Percentiles rank a stretch among this genome's conserved stretches.
Evolutionary conservation across 1,140 invertebrate genomes (phyloP).

Genomic region (Nomia melanderi): DNA sequence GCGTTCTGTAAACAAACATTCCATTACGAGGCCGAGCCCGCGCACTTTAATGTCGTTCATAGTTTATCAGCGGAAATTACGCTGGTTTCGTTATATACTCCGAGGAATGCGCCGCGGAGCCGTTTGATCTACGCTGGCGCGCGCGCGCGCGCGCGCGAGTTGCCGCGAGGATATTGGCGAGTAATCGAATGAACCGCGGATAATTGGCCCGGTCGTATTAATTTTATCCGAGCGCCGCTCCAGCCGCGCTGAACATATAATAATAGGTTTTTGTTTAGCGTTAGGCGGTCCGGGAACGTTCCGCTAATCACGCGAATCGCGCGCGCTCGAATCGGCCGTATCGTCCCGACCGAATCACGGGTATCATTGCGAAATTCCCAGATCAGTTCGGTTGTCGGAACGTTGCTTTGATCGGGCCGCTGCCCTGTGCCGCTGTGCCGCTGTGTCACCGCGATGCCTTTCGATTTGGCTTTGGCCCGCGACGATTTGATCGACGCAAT

Average conservation of each 20-base stretch:
- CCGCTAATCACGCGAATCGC: background rate
- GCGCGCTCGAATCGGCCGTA: background rate
- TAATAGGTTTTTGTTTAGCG: conserved; percentile 1
- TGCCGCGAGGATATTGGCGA: background rate
- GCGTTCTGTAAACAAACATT: background rate
- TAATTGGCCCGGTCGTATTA: background rate
- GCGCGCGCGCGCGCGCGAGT: too few species aligned
- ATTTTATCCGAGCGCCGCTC: background rate
- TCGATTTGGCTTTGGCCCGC: too few species aligned
- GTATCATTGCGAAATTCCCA: background rate
- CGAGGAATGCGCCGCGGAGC: background rate
- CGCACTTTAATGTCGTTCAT: background rate
- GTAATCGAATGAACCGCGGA: background rate
- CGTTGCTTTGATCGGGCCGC: background rate
- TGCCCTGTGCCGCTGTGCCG: background rate
- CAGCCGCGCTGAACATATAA: background rate
- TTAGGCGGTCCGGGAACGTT: background rate
- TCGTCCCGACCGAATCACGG: background rate
- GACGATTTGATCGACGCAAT: too few species aligned
- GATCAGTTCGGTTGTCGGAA: background rate
- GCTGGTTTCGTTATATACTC: background rate
- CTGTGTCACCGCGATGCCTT: too few species aligned
- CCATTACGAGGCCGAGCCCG: background rate
- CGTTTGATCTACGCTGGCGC: conserved; percentile 6
- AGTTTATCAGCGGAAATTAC: background rate